phyloP scores from a whole-genome alignment of 2,888 invertebrate genomes.

The Alentia gelatinosa region DNA sequence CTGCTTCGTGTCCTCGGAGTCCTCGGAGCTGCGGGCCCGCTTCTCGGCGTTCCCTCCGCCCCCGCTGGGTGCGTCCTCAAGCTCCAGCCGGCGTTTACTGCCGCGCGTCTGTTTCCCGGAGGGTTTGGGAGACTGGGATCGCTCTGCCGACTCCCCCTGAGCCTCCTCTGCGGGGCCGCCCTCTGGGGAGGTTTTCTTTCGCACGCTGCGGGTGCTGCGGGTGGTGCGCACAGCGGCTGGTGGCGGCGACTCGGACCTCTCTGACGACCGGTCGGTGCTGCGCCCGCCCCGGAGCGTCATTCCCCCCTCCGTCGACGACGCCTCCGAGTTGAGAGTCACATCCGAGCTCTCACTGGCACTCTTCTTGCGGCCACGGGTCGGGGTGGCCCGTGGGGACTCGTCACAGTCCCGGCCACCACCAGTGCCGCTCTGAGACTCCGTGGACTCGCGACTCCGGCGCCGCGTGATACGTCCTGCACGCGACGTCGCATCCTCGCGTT shows the following conservation, averaged over 20 bases:
- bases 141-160: neutral
- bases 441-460: slow-evolving; percentile 30
- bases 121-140: slow-evolving; percentile 41
- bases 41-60: slow-evolving; percentile 2
- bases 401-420: slow-evolving; percentile 37
- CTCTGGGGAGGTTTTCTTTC: slow-evolving; percentile 24
- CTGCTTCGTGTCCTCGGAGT: neutral
- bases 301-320: neutral
- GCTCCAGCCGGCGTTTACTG: slow-evolving; percentile 56
- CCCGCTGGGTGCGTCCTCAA: slow-evolving; percentile 26
- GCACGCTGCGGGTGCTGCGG: slow-evolving; percentile 29
- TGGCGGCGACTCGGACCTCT: neutral
- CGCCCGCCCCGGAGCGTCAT: slow-evolving; percentile 32
- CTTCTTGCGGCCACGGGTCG: slow-evolving; percentile 35
- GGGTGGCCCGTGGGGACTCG: slow-evolving; percentile 49
- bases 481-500: neutral
- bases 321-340: neutral
- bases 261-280: neutral
- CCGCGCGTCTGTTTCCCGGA: slow-evolving; percentile 44
- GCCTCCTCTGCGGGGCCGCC: neutral
- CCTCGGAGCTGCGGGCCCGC: neutral
- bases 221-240: slow-evolving; percentile 40
- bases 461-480: slow-evolving; percentile 34
- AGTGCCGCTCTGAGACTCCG: slow-evolving; percentile 51
- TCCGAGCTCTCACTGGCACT: slow-evolving; percentile 54